These are phyloP conservation scores for Sylvilagus floridanus DNA, from an alignment of 2,797 vertebrate genomes.

Conservation along the genomic window DNA sequence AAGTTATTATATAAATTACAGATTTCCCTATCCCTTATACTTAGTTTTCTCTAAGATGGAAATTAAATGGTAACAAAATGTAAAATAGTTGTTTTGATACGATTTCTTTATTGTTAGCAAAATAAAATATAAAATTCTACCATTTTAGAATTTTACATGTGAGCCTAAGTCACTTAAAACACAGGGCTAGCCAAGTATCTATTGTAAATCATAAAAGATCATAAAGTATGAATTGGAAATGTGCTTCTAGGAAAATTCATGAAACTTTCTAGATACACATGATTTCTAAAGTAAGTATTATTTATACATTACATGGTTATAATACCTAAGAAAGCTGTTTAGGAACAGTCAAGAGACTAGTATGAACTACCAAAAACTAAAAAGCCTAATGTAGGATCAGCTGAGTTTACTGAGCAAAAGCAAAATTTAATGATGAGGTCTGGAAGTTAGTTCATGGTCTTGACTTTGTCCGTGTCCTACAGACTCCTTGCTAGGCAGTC, in stretches of 20 bases:
- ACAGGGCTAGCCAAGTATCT: not conserved
- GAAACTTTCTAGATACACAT: not conserved
- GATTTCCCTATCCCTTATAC: not conserved
- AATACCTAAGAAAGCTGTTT: slow-evolving; percentile 1
- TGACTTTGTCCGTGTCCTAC: not conserved
- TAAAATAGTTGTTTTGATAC: slow-evolving; percentile 1
- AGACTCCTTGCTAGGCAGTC: not conserved
- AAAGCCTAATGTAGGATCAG: not conserved
- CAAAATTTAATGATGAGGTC: slow-evolving; percentile 3
- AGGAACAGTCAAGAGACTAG: slow-evolving; percentile 1
- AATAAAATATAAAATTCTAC: slow-evolving; percentile 44
- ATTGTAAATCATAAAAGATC: not conserved
- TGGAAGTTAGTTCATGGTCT: not conserved
- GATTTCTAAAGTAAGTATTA: slow-evolving; percentile 14
- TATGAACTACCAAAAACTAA: not conserved
- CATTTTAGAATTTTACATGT: not conserved
- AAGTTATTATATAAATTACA: not conserved
- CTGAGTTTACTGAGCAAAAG: slow-evolving; percentile 17
- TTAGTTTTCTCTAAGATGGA: slow-evolving; percentile 30
- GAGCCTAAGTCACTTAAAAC: not conserved
- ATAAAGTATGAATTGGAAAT: slow-evolving; percentile 25
- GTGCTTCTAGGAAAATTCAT: not conserved
- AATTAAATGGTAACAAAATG: not conserved
- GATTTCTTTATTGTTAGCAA: slow-evolving; percentile 25
- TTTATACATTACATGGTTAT: not conserved